A percentile compares a stretch with the other conserved stretches of the same genome.
Conservation (phyloP, 2,888 invertebrate species). For the Mesorhabditis sp. region DNA sequence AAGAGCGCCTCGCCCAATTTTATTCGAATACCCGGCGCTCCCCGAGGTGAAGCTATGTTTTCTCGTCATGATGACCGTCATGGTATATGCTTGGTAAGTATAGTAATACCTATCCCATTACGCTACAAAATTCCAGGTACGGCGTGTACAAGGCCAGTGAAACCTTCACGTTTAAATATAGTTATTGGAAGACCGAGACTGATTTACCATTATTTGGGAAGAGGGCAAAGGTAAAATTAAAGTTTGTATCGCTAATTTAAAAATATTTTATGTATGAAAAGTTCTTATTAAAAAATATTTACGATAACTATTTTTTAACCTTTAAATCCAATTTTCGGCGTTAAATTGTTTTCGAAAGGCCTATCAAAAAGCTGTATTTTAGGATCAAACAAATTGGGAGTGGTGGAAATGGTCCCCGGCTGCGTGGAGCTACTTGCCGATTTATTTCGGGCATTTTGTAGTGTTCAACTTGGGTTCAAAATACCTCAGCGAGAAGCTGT, state of each 20-base stretch:
- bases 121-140: constrained; percentile 20
- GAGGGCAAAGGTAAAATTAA: constrained; percentile 33
- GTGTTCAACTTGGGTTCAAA: constrained; percentile 48
- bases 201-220: constrained; percentile 33
- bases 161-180: constrained; percentile 36
- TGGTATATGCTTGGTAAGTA: constrained; percentile 43
- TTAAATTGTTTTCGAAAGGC: too few relatives aligned
- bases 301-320: too few relatives aligned
- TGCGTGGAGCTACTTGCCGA: constrained; percentile 42
- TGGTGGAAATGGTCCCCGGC: constrained; percentile 56
- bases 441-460: constrained; percentile 42
- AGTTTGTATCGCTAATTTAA: constrained; percentile 20
- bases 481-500: constrained; percentile 30
- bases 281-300: too few relatives aligned
- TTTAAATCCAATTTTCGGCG: too few relatives aligned
- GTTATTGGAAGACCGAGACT: constrained; percentile 24
- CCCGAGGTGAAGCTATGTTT: constrained; percentile 50
- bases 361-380: too few relatives aligned
- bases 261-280: too few relatives aligned
- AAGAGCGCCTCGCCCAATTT: neutral
- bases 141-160: constrained; percentile 33
- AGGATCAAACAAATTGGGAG: constrained; percentile 58
- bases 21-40: constrained; percentile 53
- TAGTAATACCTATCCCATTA: neutral
- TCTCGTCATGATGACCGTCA: constrained; percentile 29